Conservation (phyloP, 2,797 vertebrate species). For the Melopsittacus undulatus region DNA sequence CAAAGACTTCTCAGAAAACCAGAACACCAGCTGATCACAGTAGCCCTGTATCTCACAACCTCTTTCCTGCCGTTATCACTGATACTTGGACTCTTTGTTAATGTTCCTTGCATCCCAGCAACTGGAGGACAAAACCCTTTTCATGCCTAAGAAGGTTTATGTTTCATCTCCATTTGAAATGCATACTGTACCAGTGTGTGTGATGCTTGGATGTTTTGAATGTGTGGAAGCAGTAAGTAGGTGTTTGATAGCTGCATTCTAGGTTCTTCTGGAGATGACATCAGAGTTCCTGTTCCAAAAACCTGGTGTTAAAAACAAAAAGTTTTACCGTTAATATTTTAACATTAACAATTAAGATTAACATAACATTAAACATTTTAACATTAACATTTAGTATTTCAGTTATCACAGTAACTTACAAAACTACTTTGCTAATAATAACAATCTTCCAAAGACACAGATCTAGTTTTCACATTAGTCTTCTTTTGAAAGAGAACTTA, state of each 20-base stretch:
- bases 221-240: slow-evolving; percentile 88
- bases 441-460: neutral
- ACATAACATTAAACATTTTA: neutral
- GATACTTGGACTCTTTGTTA: neutral
- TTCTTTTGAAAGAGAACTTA: neutral
- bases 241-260: slow-evolving; percentile 78
- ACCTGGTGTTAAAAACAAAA: slow-evolving; percentile 77
- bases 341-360: neutral
- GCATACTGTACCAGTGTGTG: slow-evolving; percentile 87
- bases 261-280: slow-evolving; percentile 78
- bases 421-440: neutral
- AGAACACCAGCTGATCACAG: neutral
- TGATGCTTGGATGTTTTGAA: slow-evolving; percentile 91
- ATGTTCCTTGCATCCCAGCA: neutral
- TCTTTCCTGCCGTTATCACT: neutral
- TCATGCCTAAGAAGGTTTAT: neutral
- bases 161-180: neutral
- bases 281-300: slow-evolving; percentile 87
- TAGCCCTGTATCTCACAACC: neutral
- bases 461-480: neutral
- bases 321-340: neutral
- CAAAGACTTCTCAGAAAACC: neutral
- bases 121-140: neutral
- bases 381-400: neutral
- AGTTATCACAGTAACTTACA: neutral